Evolutionary conservation across 1,140 invertebrate genomes (phyloP).

Genomic region (Helicorthomorpha holstii): DNA sequence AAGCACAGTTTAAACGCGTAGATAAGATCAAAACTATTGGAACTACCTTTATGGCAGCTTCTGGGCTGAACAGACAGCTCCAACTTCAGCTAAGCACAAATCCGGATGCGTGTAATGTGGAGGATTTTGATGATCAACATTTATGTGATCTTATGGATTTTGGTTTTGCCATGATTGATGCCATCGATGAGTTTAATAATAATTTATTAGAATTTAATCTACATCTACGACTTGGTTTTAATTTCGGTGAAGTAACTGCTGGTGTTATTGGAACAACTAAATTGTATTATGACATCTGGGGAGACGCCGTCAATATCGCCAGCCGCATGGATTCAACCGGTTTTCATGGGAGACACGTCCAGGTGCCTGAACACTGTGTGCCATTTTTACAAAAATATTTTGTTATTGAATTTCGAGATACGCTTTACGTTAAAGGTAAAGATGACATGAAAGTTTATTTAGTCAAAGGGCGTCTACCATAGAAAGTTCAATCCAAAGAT

Average conservation of each 20-base stretch:
- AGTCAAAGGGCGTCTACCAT: too few relatives aligned
- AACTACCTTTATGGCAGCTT: slow-evolving; percentile 93
- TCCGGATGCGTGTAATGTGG: too few relatives aligned
- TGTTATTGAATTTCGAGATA: slow-evolving; percentile 62
- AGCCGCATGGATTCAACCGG: slow-evolving; percentile 83
- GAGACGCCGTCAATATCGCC: slow-evolving; percentile 93
- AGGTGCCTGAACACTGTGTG: slow-evolving; percentile 59
- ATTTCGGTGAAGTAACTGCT: slow-evolving; percentile 72
- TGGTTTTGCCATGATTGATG: slow-evolving; percentile 66
- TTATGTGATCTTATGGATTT: slow-evolving; percentile 75
- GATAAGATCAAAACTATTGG: slow-evolving; percentile 98
- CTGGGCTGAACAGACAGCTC: slow-evolving; percentile 65
- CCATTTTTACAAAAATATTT: slow-evolving; percentile 43
- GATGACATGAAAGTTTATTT: slow-evolving; percentile 82
- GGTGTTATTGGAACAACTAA: slow-evolving; percentile 94
- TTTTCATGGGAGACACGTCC: slow-evolving; percentile 55
- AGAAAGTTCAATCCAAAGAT: too few relatives aligned
- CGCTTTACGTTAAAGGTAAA: slow-evolving; percentile 87
- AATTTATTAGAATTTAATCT: slow-evolving; percentile 77
- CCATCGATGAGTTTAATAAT: slow-evolving; percentile 71
- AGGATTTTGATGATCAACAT: slow-evolving; percentile 50
- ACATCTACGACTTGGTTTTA: slow-evolving; percentile 52
- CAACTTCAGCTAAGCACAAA: too few relatives aligned
- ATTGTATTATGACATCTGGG: slow-evolving; percentile 95
- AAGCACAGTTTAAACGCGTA: slow-evolving; percentile 64